Percentiles rank a stretch among this genome's conserved stretches.
phyloP scores from a whole-genome alignment of 2,113 vertebrate genomes.

The Brachypodius melanocephalos region DNA sequence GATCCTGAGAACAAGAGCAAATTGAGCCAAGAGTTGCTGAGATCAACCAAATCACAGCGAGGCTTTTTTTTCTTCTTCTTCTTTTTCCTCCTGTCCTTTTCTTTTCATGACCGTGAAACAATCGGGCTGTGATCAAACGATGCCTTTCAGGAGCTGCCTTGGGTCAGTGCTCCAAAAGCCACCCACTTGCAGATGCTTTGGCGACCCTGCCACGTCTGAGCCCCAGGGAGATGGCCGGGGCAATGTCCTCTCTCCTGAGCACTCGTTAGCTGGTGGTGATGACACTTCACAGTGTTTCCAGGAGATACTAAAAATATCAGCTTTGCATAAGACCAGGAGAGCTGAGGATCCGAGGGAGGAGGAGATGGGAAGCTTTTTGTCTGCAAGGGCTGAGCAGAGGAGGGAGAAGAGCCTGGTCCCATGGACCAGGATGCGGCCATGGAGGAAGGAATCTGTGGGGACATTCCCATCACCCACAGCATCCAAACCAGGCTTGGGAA shows the following conservation, averaged over 20 bases:
- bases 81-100: not conserved
- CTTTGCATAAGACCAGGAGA: constrained; percentile 2
- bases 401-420: not conserved
- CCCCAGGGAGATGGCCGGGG: not conserved
- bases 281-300: constrained; percentile 8
- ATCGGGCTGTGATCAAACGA: not conserved
- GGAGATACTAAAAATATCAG: constrained; percentile 50
- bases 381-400: not conserved
- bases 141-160: not conserved
- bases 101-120: not conserved
- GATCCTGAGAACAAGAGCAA: not conserved
- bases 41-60: not conserved
- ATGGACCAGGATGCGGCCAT: rapidly evolving
- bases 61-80: not conserved
- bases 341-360: constrained; percentile 20
- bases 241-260: constrained; percentile 11
- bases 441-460: not conserved
- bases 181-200: not conserved
- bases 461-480: not conserved
- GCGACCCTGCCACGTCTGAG: constrained; percentile 7
- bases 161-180: not conserved
- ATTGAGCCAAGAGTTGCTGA: not conserved
- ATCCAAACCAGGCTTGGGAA: not conserved
- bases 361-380: constrained; percentile 10
- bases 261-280: not conserved